Evolutionary conservation across 2,888 invertebrate genomes (phyloP).

Genomic region (Cactoblastis cactorum): DNA sequence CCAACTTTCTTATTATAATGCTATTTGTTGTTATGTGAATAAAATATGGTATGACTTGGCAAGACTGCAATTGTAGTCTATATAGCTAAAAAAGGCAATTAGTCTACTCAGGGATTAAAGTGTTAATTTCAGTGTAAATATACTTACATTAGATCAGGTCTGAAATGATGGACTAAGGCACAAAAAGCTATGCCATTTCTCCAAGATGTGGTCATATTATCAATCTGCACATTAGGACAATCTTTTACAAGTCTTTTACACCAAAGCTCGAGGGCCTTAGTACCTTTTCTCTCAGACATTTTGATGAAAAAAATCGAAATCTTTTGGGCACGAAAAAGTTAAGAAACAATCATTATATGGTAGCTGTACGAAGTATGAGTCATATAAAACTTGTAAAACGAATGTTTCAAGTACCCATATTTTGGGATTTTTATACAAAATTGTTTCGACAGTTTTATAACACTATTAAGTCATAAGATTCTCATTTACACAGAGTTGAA

Average conservation of each 20-base stretch:
- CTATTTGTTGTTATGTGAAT: too few relatives aligned
- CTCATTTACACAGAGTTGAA: background rate
- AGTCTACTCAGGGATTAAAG: too few relatives aligned
- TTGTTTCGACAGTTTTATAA: background rate
- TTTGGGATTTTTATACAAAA: too few relatives aligned
- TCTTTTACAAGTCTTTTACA: slow-evolving; percentile 93
- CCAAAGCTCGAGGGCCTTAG: slow-evolving; percentile 95
- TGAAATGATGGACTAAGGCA: slow-evolving; percentile 96
- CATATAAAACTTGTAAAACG: slow-evolving; percentile 17
- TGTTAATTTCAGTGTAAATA: background rate
- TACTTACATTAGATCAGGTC: slow-evolving; percentile 97
- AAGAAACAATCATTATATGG: slow-evolving; percentile 19
- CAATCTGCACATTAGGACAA: slow-evolving; percentile 92
- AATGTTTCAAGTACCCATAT: background rate
- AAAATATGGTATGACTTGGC: too few relatives aligned
- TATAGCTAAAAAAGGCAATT: too few relatives aligned
- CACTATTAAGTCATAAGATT: background rate
- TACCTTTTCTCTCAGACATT: slow-evolving; percentile 91
- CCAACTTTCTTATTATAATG: too few relatives aligned
- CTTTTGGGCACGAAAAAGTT: slow-evolving; percentile 24
- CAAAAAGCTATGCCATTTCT: slow-evolving; percentile 97
- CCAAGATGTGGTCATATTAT: slow-evolving; percentile 98
- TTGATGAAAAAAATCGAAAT: slow-evolving; percentile 30
- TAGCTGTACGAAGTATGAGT: slow-evolving; percentile 27
- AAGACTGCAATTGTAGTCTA: too few relatives aligned